Base-by-base conservation (phyloP, 2,888 invertebrate genomes). In the Caenorhabditis virilis region DNA sequence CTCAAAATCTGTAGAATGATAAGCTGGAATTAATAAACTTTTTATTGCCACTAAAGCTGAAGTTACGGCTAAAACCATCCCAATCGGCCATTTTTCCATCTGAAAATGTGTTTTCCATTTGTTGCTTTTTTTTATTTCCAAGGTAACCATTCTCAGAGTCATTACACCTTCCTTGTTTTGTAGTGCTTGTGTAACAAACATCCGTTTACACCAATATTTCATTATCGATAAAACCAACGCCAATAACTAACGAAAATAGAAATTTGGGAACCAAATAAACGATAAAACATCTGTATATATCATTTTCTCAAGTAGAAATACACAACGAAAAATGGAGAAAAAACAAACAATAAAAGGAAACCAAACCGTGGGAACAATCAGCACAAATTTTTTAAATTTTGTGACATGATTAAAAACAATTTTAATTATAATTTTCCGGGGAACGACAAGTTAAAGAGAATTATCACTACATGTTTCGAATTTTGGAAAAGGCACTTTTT, bases 1-100 rank as follows among this genome's bases (percentile, higher is more conserved):
- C 71, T 82, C 82, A 56, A 82, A 78, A 66, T 82, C 82, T 9
- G 82, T 82, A 6, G 82, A 83, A 15, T 64, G 61, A 53, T 82
- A 82, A 2, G 60, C 41, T 2, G 66, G 56, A 43, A 74, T 64
- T 20, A 77, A 65, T 7, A 72, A 49, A 20, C 64, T 20, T 43
- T 77, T 75, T 35, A 77, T 26, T 2, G 63, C 62, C n/a, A 71
- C 38, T 23, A 76, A 57, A 39, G 35, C 30, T 23, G 59, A 36
- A 2, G 23, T 35, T 4, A 56, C 42, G 0, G 36, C 30, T 30
- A 30, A n/a, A 13, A 54, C 23, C 20, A 50, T 41, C 50, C 38
- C 49, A 38, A n/a, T n/a, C n/a, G n/a, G n/a, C n/a, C n/a, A n/a
- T n/a, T n/a, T n/a, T n/a, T n/a, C n/a, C n/a, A n/a, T n/a, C n/a